Percentiles rank a stretch among this genome's conserved stretches.
phyloP scores from a whole-genome alignment of 1,140 invertebrate genomes.

The Papilio glaucus region DNA sequence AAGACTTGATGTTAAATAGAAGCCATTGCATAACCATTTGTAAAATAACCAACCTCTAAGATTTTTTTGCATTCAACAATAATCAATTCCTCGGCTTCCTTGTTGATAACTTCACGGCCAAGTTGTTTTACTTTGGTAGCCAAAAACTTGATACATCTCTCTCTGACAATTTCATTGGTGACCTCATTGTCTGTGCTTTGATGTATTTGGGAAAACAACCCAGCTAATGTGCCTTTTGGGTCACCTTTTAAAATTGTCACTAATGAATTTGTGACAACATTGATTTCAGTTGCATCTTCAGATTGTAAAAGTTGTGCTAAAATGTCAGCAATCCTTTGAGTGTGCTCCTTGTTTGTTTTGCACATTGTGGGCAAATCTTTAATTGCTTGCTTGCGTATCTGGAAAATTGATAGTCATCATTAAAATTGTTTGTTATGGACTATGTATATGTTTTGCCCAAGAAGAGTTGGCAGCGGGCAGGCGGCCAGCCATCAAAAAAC shows the following conservation, averaged over 20 bases:
- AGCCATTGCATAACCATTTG: too few species aligned
- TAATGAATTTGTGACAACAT: conserved; percentile 89
- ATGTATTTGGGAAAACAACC: conserved; percentile 94
- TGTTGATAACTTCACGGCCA: conserved; percentile 90
- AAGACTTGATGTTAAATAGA: too few species aligned
- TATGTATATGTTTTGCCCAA: too few species aligned
- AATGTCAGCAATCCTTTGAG: conserved; percentile 95
- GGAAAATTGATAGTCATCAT: conserved; percentile 44
- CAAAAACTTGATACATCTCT: conserved; percentile 95
- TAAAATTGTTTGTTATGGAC: too few species aligned
- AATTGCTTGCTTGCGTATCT: conserved; percentile 98
- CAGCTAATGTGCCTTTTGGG: conserved; percentile 89
- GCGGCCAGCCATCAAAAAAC: too few species aligned
- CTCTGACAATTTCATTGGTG: conserved; percentile 89
- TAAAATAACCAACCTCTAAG: conserved; percentile 84
- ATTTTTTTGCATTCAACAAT: conserved; percentile 95
- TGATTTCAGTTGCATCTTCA: conserved; percentile 92
- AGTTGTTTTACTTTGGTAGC: conserved; percentile 92
- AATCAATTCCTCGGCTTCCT: conserved; percentile 94
- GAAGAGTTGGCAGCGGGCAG: too few species aligned
- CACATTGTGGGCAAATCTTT: conserved; percentile 95
- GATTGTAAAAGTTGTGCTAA: conserved; percentile 94
- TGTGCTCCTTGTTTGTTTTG: conserved; percentile 92
- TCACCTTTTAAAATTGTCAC: conserved; percentile 85
- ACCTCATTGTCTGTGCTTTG: conserved; percentile 89